Evolutionary conservation across 2,797 vertebrate genomes (phyloP).

Genomic region (Lithobates pipiens): DNA sequence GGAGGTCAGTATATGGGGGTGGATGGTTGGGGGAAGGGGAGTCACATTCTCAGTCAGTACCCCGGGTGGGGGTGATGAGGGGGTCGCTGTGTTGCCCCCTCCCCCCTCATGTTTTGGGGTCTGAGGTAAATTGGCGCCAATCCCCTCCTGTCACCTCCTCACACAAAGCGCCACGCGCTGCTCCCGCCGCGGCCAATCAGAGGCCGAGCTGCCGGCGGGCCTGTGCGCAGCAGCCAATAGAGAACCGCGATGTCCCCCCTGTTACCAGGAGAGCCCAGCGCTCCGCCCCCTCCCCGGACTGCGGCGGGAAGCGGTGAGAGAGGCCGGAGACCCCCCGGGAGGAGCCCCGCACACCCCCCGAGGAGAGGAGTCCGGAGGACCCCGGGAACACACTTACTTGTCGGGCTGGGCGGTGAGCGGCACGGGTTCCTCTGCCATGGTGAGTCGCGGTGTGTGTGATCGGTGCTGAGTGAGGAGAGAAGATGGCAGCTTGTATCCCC

Average conservation of each 20-base stretch:
- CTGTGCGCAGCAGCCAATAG: conserved; percentile 11
- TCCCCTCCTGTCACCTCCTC: neutral
- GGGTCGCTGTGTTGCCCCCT: too few relatives aligned
- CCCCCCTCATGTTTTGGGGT: neutral
- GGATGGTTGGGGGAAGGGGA: too few relatives aligned
- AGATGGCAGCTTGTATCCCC: conserved; percentile 45
- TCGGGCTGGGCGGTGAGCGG: neutral
- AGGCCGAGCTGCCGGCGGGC: neutral
- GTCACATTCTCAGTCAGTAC: too few relatives aligned
- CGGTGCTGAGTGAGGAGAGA: neutral
- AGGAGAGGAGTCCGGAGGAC: too few relatives aligned
- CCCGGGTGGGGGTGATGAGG: too few relatives aligned
- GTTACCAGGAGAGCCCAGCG: conserved; percentile 8
- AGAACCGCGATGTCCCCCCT: neutral
- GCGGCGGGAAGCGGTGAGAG: too few relatives aligned
- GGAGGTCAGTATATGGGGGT: too few relatives aligned
- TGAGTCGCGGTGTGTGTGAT: neutral
- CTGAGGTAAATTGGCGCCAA: conserved; percentile 34
- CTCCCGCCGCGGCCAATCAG: conserved; percentile 3
- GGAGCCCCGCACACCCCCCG: too few relatives aligned
- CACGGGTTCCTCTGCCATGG: conserved; percentile 34
- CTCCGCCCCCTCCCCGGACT: neutral
- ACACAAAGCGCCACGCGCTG: conserved; percentile 47
- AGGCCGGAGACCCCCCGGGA: too few relatives aligned
- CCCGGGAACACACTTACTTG: too few relatives aligned